Evolutionary conservation across 1,140 invertebrate genomes (phyloP).

Genomic region (Papilio glaucus): DNA sequence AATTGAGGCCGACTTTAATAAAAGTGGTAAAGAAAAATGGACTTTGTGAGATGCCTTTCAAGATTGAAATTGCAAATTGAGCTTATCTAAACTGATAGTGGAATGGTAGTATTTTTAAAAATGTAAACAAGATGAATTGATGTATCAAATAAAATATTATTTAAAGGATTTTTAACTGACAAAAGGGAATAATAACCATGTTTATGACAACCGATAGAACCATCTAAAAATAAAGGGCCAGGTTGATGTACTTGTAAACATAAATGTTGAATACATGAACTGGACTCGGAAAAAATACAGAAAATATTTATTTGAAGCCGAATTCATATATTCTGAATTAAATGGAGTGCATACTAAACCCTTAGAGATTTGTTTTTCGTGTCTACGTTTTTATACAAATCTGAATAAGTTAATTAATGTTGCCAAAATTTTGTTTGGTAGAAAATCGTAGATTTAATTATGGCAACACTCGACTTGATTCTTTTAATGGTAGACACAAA

Average conservation of each 20-base stretch:
- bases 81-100: no score
- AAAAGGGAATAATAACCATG: neutral
- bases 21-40: no score
- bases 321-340: slow-evolving; percentile 33
- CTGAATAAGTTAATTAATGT: no score
- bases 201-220: slow-evolving; percentile 37
- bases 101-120: neutral
- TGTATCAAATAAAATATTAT: no score
- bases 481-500: no score
- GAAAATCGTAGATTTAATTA: neutral
- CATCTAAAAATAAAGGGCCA: slow-evolving; percentile 43
- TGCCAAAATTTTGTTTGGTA: neutral
- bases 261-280: neutral
- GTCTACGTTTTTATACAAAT: no score
- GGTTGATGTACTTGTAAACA: slow-evolving; percentile 35
- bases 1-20: no score
- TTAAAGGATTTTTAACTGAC: no score
- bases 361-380: slow-evolving; percentile 2
- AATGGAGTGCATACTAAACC: slow-evolving; percentile 43
- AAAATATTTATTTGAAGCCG: neutral
- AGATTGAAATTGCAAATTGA: no score
- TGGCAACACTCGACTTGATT: slow-evolving; percentile 22
- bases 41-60: no score
- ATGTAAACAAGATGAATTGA: no score
- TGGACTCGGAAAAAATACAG: neutral